phyloP scores from a whole-genome alignment of 2,888 invertebrate genomes.

The Ophion ventricosus region DNA sequence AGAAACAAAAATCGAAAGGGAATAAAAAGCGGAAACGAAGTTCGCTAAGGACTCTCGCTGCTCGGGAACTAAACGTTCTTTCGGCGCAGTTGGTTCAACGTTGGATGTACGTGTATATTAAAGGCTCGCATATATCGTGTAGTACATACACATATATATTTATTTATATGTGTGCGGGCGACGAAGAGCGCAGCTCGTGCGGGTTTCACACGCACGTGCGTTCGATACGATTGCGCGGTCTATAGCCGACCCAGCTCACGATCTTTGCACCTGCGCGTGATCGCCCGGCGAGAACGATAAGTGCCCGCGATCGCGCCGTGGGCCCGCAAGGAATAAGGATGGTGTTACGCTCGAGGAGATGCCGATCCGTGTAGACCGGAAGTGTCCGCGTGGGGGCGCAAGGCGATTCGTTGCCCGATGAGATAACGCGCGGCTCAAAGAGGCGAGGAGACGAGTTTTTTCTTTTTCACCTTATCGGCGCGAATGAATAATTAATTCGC shows the following conservation, averaged over 20 bases:
- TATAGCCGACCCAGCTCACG: slow-evolving; percentile 35
- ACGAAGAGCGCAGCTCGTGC: slow-evolving; percentile 34
- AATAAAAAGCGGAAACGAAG: slow-evolving; percentile 10
- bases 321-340: slow-evolving; percentile 40
- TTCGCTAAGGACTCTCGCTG: neutral
- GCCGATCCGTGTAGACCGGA: slow-evolving; percentile 21
- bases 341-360: no score
- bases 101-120: no score
- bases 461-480: neutral
- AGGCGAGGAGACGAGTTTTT: neutral
- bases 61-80: no score
- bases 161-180: neutral
- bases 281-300: slow-evolving; percentile 55
- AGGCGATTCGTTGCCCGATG: slow-evolving; percentile 11
- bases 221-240: slow-evolving; percentile 13
- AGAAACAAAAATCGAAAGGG: neutral
- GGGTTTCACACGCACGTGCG: slow-evolving; percentile 61
- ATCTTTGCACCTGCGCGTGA: slow-evolving; percentile 70
- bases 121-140: no score
- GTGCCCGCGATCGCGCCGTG: slow-evolving; percentile 8
- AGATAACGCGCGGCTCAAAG: neutral
- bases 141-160: no score
- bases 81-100: no score
- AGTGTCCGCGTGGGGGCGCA: slow-evolving; percentile 20
- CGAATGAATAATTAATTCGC: slow-evolving; percentile 15